These are phyloP conservation scores for Rhinolophus ferrumequinum DNA, from an alignment of 2,113 vertebrate species.

Conservation along the genomic window DNA sequence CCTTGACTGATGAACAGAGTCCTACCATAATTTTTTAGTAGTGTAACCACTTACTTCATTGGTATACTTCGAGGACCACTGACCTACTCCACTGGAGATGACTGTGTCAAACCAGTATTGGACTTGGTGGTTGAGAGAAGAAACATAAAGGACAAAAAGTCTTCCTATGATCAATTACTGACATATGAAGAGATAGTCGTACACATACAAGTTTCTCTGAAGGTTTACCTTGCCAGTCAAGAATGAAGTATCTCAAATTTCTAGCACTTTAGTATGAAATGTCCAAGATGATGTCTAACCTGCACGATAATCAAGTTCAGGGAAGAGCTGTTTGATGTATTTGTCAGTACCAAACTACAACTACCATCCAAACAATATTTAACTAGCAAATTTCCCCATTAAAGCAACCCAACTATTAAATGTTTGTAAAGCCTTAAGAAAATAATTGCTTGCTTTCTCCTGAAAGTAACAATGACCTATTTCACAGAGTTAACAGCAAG, in stretches of 20 bases:
- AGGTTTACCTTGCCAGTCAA: background rate
- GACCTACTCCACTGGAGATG: background rate
- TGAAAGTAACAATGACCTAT: background rate
- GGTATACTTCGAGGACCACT: background rate
- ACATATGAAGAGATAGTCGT: background rate
- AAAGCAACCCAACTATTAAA: background rate
- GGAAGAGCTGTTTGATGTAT: background rate
- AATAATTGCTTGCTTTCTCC: background rate
- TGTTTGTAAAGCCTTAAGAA: background rate
- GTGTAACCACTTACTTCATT: background rate
- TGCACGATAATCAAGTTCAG: background rate
- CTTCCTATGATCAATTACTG: background rate
- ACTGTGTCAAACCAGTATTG: background rate
- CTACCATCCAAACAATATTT: background rate
- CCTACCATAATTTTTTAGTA: background rate
- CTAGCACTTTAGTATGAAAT: background rate
- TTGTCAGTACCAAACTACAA: background rate
- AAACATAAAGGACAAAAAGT: background rate
- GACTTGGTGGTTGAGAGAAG: background rate
- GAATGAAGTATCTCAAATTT: background rate
- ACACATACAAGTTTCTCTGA: background rate
- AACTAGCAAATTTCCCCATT: background rate
- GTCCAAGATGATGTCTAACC: background rate
- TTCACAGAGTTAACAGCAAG: conserved; percentile 9
- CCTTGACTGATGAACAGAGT: background rate